These are phyloP conservation scores for Elegia similella DNA, from an alignment of 2,888 invertebrate genomes.

Conservation along the genomic window DNA sequence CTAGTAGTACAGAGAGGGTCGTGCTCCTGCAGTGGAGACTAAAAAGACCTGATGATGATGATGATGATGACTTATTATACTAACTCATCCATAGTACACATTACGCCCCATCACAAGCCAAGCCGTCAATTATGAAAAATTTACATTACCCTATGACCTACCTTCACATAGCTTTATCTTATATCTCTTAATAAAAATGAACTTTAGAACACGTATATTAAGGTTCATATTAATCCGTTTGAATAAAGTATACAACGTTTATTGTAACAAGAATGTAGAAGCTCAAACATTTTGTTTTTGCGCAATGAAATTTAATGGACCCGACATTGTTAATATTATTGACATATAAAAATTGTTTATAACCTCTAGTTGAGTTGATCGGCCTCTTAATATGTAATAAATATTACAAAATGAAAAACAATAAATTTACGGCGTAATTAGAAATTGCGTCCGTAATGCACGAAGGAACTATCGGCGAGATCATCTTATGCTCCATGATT, in stretches of 20 bases:
- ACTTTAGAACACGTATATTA: neutral
- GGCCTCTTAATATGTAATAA: neutral
- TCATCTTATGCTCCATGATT: no score
- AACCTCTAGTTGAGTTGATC: neutral
- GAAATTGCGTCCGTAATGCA: no score
- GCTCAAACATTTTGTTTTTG: neutral
- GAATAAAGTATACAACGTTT: no score
- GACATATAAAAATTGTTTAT: conserved; percentile 5
- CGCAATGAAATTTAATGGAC: conserved; percentile 4
- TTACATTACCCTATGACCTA: neutral
- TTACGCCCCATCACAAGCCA: no score
- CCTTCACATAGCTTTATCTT: neutral
- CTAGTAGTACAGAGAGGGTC: no score
- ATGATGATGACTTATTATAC: no score
- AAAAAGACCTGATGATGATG: no score
- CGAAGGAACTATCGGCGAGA: no score
- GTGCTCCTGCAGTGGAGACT: no score
- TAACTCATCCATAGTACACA: neutral
- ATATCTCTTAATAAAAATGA: neutral
- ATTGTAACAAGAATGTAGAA: neutral
- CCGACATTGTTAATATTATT: neutral
- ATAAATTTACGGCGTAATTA: no score
- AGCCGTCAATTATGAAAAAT: conserved; percentile 7
- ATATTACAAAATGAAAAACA: no score
- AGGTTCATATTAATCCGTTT: neutral